Percentiles rank a stretch among this genome's conserved stretches.
Conservation (phyloP, 2,113 vertebrate genomes). For the Ramphastos sulfuratus region DNA sequence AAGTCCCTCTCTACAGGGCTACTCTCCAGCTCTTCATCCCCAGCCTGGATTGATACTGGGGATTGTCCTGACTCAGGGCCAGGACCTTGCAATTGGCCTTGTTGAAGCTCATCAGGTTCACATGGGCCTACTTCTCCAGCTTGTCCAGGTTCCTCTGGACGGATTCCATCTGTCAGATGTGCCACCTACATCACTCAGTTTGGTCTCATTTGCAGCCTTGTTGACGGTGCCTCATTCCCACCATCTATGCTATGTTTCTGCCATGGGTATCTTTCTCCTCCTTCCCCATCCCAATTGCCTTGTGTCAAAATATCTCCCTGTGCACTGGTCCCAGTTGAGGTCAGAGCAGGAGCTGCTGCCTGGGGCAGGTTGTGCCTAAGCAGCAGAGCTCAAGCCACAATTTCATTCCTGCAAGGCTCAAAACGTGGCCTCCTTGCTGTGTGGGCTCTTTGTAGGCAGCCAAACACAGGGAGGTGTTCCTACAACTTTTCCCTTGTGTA, state of each 20-base stretch:
- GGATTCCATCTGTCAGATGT: background rate
- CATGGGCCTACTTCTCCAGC: background rate
- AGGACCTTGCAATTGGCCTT: background rate
- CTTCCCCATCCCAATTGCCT: no score
- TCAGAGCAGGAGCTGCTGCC: background rate
- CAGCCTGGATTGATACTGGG: background rate
- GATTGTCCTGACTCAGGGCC: background rate
- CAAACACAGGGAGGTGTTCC: slow-evolving; percentile 8
- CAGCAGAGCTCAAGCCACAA: rapidly evolving
- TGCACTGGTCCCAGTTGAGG: background rate
- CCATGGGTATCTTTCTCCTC: background rate
- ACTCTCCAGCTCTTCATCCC: no score
- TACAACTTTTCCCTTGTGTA: slow-evolving; percentile 11
- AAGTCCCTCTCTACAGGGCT: no score
- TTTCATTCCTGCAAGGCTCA: background rate
- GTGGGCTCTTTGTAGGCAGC: background rate
- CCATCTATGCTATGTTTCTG: background rate
- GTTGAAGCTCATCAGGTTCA: background rate
- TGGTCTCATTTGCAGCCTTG: background rate
- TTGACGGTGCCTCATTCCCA: background rate
- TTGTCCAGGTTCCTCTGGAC: background rate
- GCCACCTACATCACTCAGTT: background rate
- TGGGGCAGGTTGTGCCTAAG: background rate
- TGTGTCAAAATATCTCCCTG: rapidly evolving
- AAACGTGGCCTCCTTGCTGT: background rate